phyloP scores from a whole-genome alignment of 2,888 invertebrate species.

The Platycheirus rosarum region DNA sequence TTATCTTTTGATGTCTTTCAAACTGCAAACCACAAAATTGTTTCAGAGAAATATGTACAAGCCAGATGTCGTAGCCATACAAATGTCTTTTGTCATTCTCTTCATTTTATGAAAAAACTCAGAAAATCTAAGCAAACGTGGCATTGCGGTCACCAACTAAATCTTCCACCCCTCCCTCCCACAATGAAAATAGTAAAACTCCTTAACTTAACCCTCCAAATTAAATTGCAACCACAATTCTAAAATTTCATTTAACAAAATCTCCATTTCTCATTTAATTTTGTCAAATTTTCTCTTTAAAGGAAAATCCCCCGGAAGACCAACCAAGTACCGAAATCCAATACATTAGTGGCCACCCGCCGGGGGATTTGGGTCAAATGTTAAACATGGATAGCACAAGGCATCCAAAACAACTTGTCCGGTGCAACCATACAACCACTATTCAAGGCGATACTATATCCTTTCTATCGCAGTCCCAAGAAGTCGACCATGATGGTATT shows the following conservation, averaged over 20 bases:
- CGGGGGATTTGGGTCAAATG: constrained; percentile 42
- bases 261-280: constrained; percentile 2
- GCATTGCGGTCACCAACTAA: background rate
- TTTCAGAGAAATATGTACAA: no score
- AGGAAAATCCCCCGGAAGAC: constrained; percentile 46
- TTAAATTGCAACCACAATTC: constrained; percentile 19
- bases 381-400: constrained; percentile 52
- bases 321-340: constrained; percentile 51
- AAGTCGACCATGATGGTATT: constrained; percentile 67
- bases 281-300: constrained; percentile 20
- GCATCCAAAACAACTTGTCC: constrained; percentile 27
- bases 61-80: no score
- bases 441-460: constrained; percentile 52
- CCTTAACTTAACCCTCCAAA: background rate
- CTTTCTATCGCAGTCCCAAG: constrained; percentile 60
- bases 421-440: constrained; percentile 43
- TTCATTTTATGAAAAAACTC: background rate
- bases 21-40: no score
- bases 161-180: background rate
- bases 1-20: no score
- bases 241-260: constrained; percentile 46
- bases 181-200: constrained; percentile 7
- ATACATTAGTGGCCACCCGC: constrained; percentile 63
- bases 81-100: no score
- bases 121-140: background rate